Evolutionary conservation across 2,113 vertebrate species (phyloP).

Genomic region (Etia nguti): DNA sequence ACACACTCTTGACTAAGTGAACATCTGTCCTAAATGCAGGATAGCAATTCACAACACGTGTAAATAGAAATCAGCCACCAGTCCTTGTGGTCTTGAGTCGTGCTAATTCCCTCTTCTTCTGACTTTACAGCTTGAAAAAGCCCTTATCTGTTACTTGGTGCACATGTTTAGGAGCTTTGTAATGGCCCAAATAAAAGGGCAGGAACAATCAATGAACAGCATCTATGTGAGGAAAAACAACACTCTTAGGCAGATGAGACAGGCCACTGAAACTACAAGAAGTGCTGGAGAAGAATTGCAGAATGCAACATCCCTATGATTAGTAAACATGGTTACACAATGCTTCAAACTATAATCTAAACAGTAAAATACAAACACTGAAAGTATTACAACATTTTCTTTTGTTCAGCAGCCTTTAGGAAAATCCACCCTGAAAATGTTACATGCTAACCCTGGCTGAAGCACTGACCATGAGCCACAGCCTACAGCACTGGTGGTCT

Average conservation of each 20-base stretch:
- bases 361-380: not conserved
- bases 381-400: not conserved
- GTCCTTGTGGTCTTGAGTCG: not conserved
- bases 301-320: not conserved
- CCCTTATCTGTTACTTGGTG: not conserved
- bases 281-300: not conserved
- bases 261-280: not conserved
- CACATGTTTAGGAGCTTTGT: not conserved
- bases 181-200: not conserved
- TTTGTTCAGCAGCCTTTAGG: not conserved
- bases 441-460: not conserved
- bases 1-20: not conserved
- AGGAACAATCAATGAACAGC: not conserved
- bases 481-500: slow-evolving; percentile 11
- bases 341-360: not conserved
- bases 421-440: not conserved
- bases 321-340: not conserved
- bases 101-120: not conserved
- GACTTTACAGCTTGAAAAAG: not conserved
- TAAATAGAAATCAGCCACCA: not conserved
- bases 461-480: slow-evolving; percentile 2
- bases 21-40: not conserved
- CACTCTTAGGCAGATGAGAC: not conserved
- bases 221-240: not conserved
- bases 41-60: not conserved